These are phyloP conservation scores for Luidia sarsii DNA, from an alignment of 53 echinoderm and acorn worm species.

Conservation along the genomic window DNA sequence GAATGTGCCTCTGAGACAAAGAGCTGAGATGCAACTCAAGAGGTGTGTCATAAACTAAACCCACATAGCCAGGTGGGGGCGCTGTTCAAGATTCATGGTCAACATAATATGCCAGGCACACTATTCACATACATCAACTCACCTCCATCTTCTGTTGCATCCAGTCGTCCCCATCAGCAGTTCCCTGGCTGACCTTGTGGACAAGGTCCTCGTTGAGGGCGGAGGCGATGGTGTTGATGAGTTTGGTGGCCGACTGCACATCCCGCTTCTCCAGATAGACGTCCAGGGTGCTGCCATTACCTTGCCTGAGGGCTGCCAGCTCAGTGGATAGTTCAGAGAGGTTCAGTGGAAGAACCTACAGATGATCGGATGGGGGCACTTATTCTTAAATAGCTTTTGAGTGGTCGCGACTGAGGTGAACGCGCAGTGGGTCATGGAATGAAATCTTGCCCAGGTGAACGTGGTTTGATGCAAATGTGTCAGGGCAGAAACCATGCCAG, in stretches of 20 bases:
- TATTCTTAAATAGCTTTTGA: too few relatives aligned
- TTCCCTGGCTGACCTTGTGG: neutral
- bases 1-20: too few relatives aligned
- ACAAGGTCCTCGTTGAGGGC: slow-evolving; percentile 66
- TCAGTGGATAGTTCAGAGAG: slow-evolving; percentile 39
- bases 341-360: slow-evolving; percentile 70
- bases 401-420: too few relatives aligned
- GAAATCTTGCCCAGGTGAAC: too few relatives aligned
- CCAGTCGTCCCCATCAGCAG: neutral
- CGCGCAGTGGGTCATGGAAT: too few relatives aligned
- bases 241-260: slow-evolving; percentile 62
- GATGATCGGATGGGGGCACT: too few relatives aligned
- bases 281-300: slow-evolving; percentile 51
- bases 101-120: too few relatives aligned
- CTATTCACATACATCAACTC: neutral
- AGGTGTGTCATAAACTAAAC: too few relatives aligned
- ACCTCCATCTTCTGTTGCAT: slow-evolving; percentile 31
- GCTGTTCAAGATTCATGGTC: too few relatives aligned
- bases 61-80: neutral
- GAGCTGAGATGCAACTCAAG: too few relatives aligned
- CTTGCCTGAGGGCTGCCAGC: slow-evolving; percentile 40
- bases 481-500: too few relatives aligned
- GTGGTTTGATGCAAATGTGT: too few relatives aligned
- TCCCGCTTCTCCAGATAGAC: slow-evolving; percentile 68
- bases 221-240: slow-evolving; percentile 58